Percentiles rank a stretch among this genome's conserved stretches.
Conservation (phyloP, 2,113 vertebrate species). For the Colius striatus region DNA sequence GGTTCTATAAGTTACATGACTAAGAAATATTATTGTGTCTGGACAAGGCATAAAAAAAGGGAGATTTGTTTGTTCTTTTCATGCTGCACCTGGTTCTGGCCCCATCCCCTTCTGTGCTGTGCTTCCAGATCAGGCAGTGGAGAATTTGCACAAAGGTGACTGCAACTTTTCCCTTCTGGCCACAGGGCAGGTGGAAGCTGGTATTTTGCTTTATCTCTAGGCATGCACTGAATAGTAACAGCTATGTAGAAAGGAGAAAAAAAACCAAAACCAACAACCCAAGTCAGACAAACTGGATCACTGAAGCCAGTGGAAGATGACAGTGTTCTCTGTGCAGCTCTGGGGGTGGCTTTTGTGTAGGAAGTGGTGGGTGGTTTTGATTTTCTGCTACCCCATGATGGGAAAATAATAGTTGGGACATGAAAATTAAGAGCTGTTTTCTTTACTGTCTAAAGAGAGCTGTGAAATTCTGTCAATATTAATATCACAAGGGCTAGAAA, state of each 20-base stretch:
- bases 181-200: background rate
- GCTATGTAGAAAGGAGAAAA: background rate
- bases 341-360: background rate
- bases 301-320: background rate
- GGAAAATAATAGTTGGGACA: constrained; percentile 20
- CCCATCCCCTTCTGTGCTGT: background rate
- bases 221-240: background rate
- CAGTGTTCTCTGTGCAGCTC: background rate
- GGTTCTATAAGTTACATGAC: background rate
- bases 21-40: background rate
- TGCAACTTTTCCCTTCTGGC: background rate
- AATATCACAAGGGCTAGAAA: background rate
- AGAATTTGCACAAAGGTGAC: background rate
- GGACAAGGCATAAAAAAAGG: background rate
- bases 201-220: background rate
- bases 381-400: background rate
- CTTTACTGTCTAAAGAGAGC: constrained; percentile 11
- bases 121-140: background rate
- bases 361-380: constrained; percentile 26
- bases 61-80: background rate
- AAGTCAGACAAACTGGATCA: background rate
- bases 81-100: background rate
- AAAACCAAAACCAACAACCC: background rate
- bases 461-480: constrained; percentile 25
- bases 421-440: constrained; percentile 35